Percentiles rank a stretch among this genome's conserved stretches.
Conservation (phyloP, 2,797 vertebrate species). For the Eptatretus atami region DNA sequence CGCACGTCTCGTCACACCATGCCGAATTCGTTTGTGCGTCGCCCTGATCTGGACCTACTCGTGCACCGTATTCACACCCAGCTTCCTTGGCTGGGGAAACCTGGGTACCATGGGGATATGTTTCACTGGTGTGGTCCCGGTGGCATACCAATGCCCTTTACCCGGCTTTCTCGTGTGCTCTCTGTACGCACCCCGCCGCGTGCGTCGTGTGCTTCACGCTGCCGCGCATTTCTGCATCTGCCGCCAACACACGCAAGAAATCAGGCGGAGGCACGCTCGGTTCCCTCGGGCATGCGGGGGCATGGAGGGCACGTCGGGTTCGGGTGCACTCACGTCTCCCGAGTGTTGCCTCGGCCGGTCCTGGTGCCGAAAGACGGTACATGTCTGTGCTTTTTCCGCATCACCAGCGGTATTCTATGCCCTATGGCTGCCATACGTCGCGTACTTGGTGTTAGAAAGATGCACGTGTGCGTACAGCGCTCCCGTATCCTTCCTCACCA, state of each 20-base stretch:
- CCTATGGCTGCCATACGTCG: conserved; percentile 93
- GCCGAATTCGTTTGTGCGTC: conserved; percentile 67
- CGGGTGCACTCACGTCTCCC: background rate
- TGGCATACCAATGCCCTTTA: conserved; percentile 91
- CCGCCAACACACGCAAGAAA: conserved; percentile 92
- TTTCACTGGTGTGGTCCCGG: conserved; percentile 85
- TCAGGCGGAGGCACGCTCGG: conserved; percentile 58
- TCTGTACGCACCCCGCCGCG: conserved; percentile 75
- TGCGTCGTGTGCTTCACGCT: conserved; percentile 91
- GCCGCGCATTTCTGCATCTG: conserved; percentile 91
- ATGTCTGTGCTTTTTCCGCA: conserved; percentile 89
- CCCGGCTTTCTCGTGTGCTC: conserved; percentile 87
- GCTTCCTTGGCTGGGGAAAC: conserved; percentile 94
- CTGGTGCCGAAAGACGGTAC: conserved; percentile 51
- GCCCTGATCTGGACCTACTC: conserved; percentile 82
- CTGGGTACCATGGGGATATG: conserved; percentile 93
- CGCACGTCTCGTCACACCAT: conserved; percentile 84
- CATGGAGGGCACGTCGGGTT: background rate
- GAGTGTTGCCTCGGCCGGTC: background rate
- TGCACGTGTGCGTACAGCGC: conserved; percentile 65
- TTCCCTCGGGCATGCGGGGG: conserved; percentile 15
- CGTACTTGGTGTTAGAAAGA: conserved; percentile 91
- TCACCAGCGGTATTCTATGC: conserved; percentile 95
- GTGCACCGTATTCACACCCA: conserved; percentile 61
- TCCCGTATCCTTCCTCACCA: conserved; percentile 68